Conservation (phyloP, 2,888 invertebrate genomes). For the Chymomyza caudatula region DNA sequence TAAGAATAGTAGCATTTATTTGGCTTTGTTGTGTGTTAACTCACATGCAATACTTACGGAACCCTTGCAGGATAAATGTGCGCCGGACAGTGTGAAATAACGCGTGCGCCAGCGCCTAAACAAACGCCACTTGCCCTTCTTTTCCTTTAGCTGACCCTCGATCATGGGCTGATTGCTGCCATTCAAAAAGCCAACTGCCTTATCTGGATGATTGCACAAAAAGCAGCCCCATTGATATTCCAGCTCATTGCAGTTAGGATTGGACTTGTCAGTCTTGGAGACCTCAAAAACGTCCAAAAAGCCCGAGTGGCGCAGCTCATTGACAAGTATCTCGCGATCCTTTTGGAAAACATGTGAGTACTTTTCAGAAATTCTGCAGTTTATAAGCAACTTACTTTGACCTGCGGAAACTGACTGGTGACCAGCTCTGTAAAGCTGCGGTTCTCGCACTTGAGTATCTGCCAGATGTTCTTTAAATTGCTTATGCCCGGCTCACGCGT, state of each 20-base stretch:
- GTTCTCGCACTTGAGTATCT: constrained; percentile 93
- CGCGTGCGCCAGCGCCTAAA: constrained; percentile 95
- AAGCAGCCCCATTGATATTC: constrained; percentile 91
- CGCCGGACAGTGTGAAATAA: constrained; percentile 95
- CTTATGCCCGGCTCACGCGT: constrained; percentile 89
- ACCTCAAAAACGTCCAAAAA: constrained; percentile 97
- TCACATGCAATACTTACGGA: constrained; percentile 81
- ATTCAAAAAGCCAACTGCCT: constrained; percentile 89
- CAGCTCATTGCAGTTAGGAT: constrained; percentile 79
- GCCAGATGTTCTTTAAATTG: constrained; percentile 94
- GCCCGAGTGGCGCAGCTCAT: constrained; percentile 90
- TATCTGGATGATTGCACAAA: constrained; percentile 94
- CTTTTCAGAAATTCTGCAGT: not conserved
- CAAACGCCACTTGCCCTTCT: constrained; percentile 93
- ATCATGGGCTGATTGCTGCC: constrained; percentile 91
- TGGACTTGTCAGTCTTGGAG: constrained; percentile 79
- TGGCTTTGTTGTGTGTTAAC: not conserved
- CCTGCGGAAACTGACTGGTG: constrained; percentile 94
- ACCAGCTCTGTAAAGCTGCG: constrained; percentile 93
- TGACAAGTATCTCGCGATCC: constrained; percentile 91
- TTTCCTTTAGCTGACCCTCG: constrained; percentile 93
- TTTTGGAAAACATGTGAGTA: constrained; percentile 61
- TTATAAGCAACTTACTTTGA: constrained; percentile 81
- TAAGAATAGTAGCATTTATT: not conserved
- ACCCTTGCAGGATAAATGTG: constrained; percentile 91